Evolutionary conservation across 2,797 vertebrate species (phyloP).

Genomic region (Simalia tracyae): DNA sequence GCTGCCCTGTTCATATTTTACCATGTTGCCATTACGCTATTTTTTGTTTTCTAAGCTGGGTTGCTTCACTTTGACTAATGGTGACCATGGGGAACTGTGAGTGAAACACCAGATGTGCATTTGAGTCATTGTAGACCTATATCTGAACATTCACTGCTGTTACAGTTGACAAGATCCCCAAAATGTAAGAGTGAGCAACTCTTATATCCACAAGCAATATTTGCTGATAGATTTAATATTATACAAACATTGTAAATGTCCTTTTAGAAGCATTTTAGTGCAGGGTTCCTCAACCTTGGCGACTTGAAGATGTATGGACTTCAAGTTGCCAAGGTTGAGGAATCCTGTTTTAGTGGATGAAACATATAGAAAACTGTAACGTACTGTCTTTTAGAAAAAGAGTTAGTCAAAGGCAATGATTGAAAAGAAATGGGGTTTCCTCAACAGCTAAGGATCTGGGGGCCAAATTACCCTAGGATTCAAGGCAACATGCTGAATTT

Average conservation of each 20-base stretch:
- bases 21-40: background rate
- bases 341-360: too few relatives aligned
- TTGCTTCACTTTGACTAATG: background rate
- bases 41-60: background rate
- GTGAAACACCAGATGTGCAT: conserved; percentile 9
- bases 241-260: background rate
- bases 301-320: too few relatives aligned
- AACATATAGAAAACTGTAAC: background rate
- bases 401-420: background rate
- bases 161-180: background rate
- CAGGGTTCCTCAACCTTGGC: too few relatives aligned
- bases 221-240: background rate
- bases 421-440: background rate
- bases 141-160: background rate
- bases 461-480: background rate
- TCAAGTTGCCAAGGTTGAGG: too few relatives aligned
- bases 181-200: background rate
- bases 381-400: too few relatives aligned
- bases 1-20: background rate
- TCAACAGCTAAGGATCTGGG: background rate
- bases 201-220: background rate
- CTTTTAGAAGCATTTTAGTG: background rate
- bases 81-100: background rate
- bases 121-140: background rate
- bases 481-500: background rate